phyloP scores from a whole-genome alignment of 2,797 vertebrate species.

The Gouania willdenowi region DNA sequence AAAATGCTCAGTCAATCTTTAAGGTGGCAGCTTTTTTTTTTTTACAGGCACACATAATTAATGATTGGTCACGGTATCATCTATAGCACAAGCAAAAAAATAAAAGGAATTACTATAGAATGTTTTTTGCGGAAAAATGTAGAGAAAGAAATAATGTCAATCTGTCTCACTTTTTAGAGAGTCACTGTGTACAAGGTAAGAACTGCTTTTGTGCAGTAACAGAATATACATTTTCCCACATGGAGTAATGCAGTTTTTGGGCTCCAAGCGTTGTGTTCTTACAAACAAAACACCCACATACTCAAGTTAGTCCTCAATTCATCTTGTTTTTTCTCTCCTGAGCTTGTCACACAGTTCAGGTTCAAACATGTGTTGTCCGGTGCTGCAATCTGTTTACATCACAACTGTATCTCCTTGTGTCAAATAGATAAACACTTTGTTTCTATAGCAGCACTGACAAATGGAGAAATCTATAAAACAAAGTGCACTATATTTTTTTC shows the following conservation, averaged over 20 bases:
- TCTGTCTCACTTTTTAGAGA: not conserved
- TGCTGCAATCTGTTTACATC: constrained; percentile 10
- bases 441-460: constrained; percentile 49
- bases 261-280: constrained; percentile 7
- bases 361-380: constrained; percentile 24
- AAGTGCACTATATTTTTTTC: constrained; percentile 27
- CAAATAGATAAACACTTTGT: constrained; percentile 31
- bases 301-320: constrained; percentile 1
- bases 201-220: constrained; percentile 9
- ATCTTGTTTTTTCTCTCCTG: constrained; percentile 1
- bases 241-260: constrained; percentile 4
- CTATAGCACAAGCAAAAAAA: constrained; percentile 2
- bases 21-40: constrained; percentile 5
- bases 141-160: constrained; percentile 3
- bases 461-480: constrained; percentile 29
- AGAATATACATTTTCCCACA: constrained; percentile 12
- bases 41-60: not conserved
- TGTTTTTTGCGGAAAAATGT: too few species aligned
- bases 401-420: constrained; percentile 11
- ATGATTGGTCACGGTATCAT: constrained; percentile 9
- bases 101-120: not conserved
- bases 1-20: constrained; percentile 29
- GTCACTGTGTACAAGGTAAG: constrained; percentile 14
- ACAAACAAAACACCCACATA: constrained; percentile 9
- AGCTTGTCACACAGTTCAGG: not conserved